Conservation (phyloP, 2,888 invertebrate genomes). For the Beris morrisii region DNA sequence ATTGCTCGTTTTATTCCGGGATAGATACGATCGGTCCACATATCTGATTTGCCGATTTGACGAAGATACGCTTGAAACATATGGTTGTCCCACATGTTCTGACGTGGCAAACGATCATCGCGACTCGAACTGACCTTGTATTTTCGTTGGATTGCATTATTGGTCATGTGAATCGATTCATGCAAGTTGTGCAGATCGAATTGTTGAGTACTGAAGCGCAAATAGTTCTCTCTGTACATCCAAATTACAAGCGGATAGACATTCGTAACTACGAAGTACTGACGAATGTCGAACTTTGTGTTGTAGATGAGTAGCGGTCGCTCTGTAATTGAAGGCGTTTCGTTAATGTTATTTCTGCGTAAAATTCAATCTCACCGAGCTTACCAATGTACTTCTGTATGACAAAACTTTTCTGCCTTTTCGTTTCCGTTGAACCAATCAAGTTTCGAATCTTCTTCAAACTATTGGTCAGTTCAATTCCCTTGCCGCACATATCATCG, state of each 20-base stretch:
- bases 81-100: conserved; percentile 84
- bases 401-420: conserved; percentile 66
- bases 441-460: conserved; percentile 62
- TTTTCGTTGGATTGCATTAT: conserved; percentile 82
- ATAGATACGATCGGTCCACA: conserved; percentile 76
- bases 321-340: conserved; percentile 59
- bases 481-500: conserved; percentile 66
- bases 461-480: conserved; percentile 74
- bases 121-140: conserved; percentile 59
- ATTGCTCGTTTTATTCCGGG: conserved; percentile 84
- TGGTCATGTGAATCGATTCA: conserved; percentile 84
- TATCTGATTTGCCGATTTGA: conserved; percentile 55
- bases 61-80: conserved; percentile 68
- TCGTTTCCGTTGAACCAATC: conserved; percentile 60
- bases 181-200: conserved; percentile 77
- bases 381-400: conserved; percentile 84
- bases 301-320: conserved; percentile 78
- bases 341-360: neutral
- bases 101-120: conserved; percentile 67
- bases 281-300: conserved; percentile 89
- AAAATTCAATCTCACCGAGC: neutral
- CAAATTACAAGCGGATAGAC: conserved; percentile 76
- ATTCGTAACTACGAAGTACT: conserved; percentile 78
- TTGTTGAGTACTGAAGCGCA: conserved; percentile 83
- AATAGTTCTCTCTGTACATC: conserved; percentile 83